These are phyloP conservation scores for Catalaphyllia jardinei DNA, from an alignment of 64 coral and sea anemone genomes.

Conservation along the genomic window DNA sequence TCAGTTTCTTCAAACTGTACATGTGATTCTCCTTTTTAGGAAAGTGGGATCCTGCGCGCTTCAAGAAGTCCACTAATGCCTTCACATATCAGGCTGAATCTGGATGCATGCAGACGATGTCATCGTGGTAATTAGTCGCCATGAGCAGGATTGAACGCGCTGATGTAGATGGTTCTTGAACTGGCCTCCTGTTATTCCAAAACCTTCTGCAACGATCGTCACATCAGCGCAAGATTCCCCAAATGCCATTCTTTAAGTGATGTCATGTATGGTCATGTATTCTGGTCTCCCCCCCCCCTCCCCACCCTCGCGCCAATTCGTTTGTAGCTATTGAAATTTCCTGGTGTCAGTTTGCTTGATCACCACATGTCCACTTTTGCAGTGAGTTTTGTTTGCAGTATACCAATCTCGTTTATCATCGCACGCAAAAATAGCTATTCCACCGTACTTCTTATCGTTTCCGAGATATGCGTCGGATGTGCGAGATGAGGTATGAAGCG, in stretches of 20 bases:
- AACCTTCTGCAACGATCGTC: conserved; percentile 17
- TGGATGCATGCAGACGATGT: no score
- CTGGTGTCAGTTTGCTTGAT: conserved; percentile 17
- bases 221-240: background rate
- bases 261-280: conserved; percentile 25
- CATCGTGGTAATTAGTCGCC: background rate
- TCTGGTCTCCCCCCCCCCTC: no score
- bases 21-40: no score
- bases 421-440: background rate
- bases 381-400: conserved; percentile 6
- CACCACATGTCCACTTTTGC: conserved; percentile 38
- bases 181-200: background rate
- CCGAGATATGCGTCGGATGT: no score
- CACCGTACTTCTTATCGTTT: background rate
- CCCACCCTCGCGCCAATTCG: background rate
- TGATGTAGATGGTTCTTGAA: background rate
- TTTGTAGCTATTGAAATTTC: background rate
- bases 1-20: no score
- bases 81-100: no score
- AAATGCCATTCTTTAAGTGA: no score
- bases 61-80: no score
- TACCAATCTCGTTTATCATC: background rate
- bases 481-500: no score
- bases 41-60: no score
- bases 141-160: background rate